Percentiles rank a stretch among this genome's conserved stretches.
Conservation (phyloP, 2,888 invertebrate genomes). For the Apamea crenata region DNA sequence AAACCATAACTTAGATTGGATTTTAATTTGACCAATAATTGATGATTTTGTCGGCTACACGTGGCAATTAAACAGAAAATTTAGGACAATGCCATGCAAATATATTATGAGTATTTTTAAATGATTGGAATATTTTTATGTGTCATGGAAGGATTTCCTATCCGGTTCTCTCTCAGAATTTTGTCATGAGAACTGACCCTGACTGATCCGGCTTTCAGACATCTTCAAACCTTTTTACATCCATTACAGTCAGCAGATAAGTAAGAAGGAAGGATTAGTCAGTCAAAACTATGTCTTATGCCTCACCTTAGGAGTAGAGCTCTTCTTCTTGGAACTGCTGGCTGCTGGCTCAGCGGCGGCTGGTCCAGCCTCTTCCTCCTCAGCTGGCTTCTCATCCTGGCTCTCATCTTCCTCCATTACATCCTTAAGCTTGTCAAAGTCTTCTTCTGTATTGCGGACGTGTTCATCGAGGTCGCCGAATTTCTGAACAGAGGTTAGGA, state of each 20-base stretch:
- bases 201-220: slow-evolving; percentile 1
- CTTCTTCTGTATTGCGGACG: slow-evolving; percentile 91
- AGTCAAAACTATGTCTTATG: neutral
- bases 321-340: slow-evolving; percentile 81
- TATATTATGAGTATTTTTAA: neutral
- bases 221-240: neutral
- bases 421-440: slow-evolving; percentile 93
- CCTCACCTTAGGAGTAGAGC: slow-evolving; percentile 86
- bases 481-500: slow-evolving; percentile 75
- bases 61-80: neutral
- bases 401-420: slow-evolving; percentile 78
- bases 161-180: too few species aligned
- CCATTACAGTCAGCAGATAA: neutral
- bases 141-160: neutral
- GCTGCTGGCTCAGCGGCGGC: slow-evolving; percentile 67
- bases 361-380: slow-evolving; percentile 61
- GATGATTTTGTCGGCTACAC: neutral
- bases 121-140: neutral
- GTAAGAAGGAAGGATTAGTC: neutral
- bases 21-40: neutral
- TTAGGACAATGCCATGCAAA: neutral
- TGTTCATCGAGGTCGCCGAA: slow-evolving; percentile 89
- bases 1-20: neutral
- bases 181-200: too few species aligned
- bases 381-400: slow-evolving; percentile 72